phyloP scores from a whole-genome alignment of 2,797 vertebrate species.

The Propithecus perrieri region DNA sequence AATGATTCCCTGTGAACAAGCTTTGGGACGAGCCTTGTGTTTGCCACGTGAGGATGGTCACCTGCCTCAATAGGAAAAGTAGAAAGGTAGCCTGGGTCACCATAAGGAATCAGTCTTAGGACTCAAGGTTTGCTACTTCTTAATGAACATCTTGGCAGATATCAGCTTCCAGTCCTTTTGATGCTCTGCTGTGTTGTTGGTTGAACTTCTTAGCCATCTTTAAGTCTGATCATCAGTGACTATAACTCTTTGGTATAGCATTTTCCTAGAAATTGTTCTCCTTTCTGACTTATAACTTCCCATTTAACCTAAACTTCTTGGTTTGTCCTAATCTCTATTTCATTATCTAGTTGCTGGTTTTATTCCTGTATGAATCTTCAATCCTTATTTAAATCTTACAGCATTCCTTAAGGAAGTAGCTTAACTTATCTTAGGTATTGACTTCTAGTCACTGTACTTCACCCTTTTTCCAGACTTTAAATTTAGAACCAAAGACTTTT shows the following conservation, averaged over 20 bases:
- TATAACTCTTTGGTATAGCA: background rate
- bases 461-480: background rate
- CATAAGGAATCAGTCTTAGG: background rate
- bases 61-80: background rate
- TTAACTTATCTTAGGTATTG: background rate
- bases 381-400: background rate
- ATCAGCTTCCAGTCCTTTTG: background rate
- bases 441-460: background rate
- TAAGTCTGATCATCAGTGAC: background rate
- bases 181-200: background rate
- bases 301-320: background rate
- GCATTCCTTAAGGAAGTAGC: background rate
- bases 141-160: background rate
- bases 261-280: background rate
- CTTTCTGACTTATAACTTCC: background rate
- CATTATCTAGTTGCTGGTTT: background rate
- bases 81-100: background rate
- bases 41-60: background rate
- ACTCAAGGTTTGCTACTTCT: background rate
- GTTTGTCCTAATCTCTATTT: background rate
- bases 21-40: background rate
- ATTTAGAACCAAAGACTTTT: background rate
- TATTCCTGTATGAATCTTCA: background rate
- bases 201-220: background rate
- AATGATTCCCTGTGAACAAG: background rate